phyloP scores from a whole-genome alignment of 2,113 vertebrate species.

The rabbit (Oryctolagus cuniculus) region mOryCun1.1 NC_091452.1:18108501-18109000 shows the following conservation, averaged over 20 bases:
- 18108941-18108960: constrained; percentile 23
- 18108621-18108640: constrained; percentile 35
- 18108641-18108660: not conserved
- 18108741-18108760: not conserved
- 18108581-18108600: not conserved
- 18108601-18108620: not conserved
- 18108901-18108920: not conserved
- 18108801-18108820: not conserved
- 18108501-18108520: not conserved
- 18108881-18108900: not conserved
- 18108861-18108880: not conserved
- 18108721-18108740: constrained; percentile 43
- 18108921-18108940: not conserved
- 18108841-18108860: not conserved
- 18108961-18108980: constrained; percentile 44
- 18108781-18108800: not conserved
- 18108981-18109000: constrained; percentile 50
- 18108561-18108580: constrained; percentile 31
- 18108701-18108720: constrained; percentile 9
- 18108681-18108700: constrained; percentile 7
- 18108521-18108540: not conserved
- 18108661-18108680: constrained; percentile 35
- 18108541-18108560: not conserved
- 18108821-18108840: not conserved
- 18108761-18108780: not conserved